Base-by-base conservation (phyloP, 2,888 invertebrate genomes). In the Agriopis aurantiaria region DNA sequence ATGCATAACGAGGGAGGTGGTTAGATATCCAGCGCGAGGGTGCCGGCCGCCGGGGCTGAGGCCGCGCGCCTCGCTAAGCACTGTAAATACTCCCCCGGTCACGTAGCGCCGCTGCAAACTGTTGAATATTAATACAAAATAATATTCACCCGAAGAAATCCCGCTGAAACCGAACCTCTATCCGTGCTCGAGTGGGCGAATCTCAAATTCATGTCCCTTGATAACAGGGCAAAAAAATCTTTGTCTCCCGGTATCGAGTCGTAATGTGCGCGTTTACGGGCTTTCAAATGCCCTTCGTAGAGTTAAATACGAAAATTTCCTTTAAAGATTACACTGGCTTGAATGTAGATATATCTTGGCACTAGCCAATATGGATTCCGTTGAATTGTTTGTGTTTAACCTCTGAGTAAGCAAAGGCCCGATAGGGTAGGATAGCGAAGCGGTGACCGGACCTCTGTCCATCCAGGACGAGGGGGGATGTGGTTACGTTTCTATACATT, bases 71-170 rank as follows among this genome's bases (percentile, higher is more conserved):
- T 85, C 86, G 87, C 89, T 92, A 90, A 92, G 91, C 90, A 91
- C 88, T 89, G 90, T 90, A 90, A 92, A 93, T 91, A 91, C 86
- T 87, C 86, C 85, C 89, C 85, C 85, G 85, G 91, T 89, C 92
- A 93, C 92, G 92, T 92, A 89, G 82, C 82, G 81, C 84, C 80
- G 81, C 84, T 87, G 88, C 88, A 90, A 91, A 90, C 91, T 91
- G 91, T 90, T 93, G 89, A 92, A 93, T 93, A 92, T 92, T 92
- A 89, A 92, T 89, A 89, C 81, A 78, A 88, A 89, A 90, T 89
- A 88, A 88, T 88, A 88, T 89, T 86, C 81, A 78, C 82, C 76
- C 72, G 73, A 88, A 88, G 84, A 87, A 87, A 86, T 84, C 81
- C 79, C 76, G 73, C 82, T 83, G 80, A 85, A 84, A 85, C 80